Conservation (phyloP, 2,113 vertebrate species). For the Thinocorus orbignyianus region DNA sequence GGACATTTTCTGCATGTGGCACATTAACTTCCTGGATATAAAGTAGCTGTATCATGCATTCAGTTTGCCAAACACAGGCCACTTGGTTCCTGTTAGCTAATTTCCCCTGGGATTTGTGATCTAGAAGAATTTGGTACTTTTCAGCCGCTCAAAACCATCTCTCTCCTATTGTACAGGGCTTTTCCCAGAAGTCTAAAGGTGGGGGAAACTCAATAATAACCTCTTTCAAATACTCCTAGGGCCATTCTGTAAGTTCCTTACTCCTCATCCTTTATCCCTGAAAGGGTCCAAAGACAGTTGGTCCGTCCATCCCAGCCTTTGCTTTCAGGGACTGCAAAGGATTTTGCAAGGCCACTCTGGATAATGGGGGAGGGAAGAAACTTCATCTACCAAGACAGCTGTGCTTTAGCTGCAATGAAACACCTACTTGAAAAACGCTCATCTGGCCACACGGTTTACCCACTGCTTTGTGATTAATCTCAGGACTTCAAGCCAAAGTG, state of each 20-base stretch:
- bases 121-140: not conserved
- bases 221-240: not conserved
- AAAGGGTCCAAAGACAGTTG: not conserved
- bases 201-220: not conserved
- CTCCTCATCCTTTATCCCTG: not conserved
- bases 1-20: not conserved
- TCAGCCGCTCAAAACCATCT: not conserved
- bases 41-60: not conserved
- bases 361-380: not conserved
- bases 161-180: not conserved
- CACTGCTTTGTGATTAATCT: not conserved
- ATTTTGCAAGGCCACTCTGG: not conserved
- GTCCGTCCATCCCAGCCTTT: not conserved
- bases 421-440: not conserved
- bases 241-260: not conserved
- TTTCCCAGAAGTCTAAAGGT: not conserved
- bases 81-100: not conserved
- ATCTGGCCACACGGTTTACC: not conserved
- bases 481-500: not conserved
- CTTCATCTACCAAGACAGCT: not conserved
- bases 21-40: not conserved
- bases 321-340: not conserved
- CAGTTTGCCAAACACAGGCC: not conserved
- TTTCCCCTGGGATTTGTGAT: not conserved
- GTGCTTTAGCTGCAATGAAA: not conserved